These are phyloP conservation scores for Drosophila austrosaltans DNA, from an alignment of 2,888 invertebrate genomes.

Conservation along the genomic window DNA sequence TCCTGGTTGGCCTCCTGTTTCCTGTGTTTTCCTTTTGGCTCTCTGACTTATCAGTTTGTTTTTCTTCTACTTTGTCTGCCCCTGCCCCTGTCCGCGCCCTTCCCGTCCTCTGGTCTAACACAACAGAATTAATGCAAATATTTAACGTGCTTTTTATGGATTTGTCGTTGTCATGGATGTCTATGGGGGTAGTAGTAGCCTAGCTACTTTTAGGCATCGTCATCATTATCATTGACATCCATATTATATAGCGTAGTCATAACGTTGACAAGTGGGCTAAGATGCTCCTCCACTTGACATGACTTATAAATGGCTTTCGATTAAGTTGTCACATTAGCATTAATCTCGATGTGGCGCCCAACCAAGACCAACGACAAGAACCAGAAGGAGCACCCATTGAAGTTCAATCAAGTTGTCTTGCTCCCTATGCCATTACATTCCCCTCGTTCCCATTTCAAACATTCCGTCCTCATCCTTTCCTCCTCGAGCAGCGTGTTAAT, in stretches of 20 bases:
- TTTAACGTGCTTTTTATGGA: conserved; percentile 74
- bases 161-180: conserved; percentile 63
- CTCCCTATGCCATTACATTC: conserved; percentile 1
- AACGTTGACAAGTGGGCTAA: conserved; percentile 36
- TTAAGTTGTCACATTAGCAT: conserved; percentile 79
- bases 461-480: not conserved
- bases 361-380: conserved; percentile 16
- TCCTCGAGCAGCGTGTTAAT: conserved; percentile 57
- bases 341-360: conserved; percentile 55
- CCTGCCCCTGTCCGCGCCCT: not conserved
- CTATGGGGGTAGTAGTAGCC: conserved; percentile 34
- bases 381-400: conserved; percentile 40
- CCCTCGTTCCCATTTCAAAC: not conserved
- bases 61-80: not conserved
- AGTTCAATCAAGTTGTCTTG: conserved; percentile 72
- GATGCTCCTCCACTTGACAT: conserved; percentile 62
- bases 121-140: conserved; percentile 72
- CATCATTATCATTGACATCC: conserved; percentile 49
- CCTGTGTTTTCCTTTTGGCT: conserved; percentile 14
- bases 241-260: conserved; percentile 38
- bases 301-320: conserved; percentile 78
- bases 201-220: conserved; percentile 53
- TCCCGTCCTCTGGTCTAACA: conserved; percentile 1
- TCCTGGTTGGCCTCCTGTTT: conserved; percentile 33
- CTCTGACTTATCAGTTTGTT: conserved; percentile 32